Evolutionary conservation across 2,797 vertebrate species (phyloP).

Genomic region (Phataginus tetradactyla): DNA sequence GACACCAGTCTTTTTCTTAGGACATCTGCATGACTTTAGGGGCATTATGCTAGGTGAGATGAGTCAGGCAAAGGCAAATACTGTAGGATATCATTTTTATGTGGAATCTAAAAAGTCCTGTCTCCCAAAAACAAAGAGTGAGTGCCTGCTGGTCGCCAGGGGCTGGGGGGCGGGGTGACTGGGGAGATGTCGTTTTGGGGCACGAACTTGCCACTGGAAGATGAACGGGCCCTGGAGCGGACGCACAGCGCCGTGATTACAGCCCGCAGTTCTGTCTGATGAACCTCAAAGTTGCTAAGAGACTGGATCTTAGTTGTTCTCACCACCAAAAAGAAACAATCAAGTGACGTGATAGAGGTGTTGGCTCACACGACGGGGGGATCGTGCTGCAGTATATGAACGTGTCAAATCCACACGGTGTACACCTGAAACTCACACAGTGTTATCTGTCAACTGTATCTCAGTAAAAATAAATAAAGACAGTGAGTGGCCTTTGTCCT

Average conservation of each 20-base stretch:
- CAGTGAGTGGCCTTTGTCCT: background rate
- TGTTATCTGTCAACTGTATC: background rate
- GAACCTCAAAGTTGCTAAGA: background rate
- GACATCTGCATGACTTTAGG: background rate
- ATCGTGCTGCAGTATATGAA: background rate
- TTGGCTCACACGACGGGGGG: background rate
- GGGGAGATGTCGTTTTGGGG: background rate
- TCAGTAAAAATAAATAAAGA: background rate
- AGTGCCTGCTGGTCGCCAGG: too few relatives aligned
- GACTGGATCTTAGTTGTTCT: background rate
- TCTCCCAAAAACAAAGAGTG: background rate
- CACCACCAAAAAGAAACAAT: background rate
- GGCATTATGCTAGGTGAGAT: background rate
- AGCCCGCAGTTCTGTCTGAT: too few relatives aligned
- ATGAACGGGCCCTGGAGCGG: background rate
- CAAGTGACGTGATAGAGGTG: background rate
- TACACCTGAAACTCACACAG: background rate
- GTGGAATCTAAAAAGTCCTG: background rate
- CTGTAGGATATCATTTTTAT: too few relatives aligned
- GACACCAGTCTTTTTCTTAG: background rate
- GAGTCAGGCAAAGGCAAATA: background rate
- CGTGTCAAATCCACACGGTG: rapidly evolving
- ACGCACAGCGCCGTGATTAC: background rate
- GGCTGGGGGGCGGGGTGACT: background rate
- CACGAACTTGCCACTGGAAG: background rate